Evolutionary conservation across 2,797 vertebrate genomes (phyloP), one percentile per base, ranked within the genome.

Genomic region (Cheirogaleus major): DNA sequence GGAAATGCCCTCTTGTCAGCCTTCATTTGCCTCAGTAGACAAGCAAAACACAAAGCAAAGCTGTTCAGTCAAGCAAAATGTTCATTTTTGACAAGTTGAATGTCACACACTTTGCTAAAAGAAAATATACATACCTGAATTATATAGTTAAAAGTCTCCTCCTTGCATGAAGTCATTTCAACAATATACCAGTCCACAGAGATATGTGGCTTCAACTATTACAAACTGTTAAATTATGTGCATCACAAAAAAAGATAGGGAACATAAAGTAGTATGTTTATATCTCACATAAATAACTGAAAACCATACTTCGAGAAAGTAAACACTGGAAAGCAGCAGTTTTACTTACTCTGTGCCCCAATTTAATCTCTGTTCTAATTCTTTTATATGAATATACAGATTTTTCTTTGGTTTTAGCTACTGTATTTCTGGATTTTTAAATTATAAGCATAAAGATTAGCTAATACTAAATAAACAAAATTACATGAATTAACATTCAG

Each of bases 181-280:
- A 79, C 90, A 97, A 81, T 93, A 94, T 86, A 89, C 32, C 43
- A 67, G 97, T 94, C 72, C 48, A 92, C 23, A 59, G 72, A 95
- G 90, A 4, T 1, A 41, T 96, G 83, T 97, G 97, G 85, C 65
- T 96, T 84, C 90, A 96, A 43, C 85, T 55, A 57, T 91, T 97
- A 97, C 59, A 97, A 57, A 63, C 63, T 95, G 73, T 91, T 97
- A 93, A 98, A 97, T 95, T 90, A 82, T 75, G 81, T 79, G n/a
- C 96, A 84, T 84, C 94, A 73, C 93, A 81, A 89, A 93, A 94
- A 94, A 17, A 78, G 35, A 88, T 95, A 95, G 96, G 80, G 97
- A 97, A 85, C 93, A 89, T 93, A 90, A 98, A 97, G 84, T 32
- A 97, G 87, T 95, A 96, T 95, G 85, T 98, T 98, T 98, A 96